phyloP scores from a whole-genome alignment of 2,113 vertebrate genomes.

The Psittacara wagleri region DNA sequence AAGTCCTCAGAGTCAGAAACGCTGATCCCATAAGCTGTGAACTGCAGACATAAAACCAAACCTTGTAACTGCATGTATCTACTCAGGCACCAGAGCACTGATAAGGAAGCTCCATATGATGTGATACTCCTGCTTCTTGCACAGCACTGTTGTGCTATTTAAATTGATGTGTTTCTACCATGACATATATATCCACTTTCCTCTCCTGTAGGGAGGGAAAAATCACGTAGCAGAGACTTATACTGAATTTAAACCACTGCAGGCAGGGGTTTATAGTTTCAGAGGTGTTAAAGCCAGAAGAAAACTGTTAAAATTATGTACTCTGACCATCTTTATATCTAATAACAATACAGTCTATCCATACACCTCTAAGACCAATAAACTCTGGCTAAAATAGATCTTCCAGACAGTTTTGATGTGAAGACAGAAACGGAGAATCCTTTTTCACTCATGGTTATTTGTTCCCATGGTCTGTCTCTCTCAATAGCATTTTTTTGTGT shows the following conservation, averaged over 20 bases:
- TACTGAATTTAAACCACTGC: neutral
- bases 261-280: neutral
- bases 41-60: neutral
- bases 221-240: neutral
- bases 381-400: neutral
- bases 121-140: neutral
- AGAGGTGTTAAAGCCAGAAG: neutral
- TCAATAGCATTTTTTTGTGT: neutral
- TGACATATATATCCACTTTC: neutral
- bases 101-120: rapidly evolving
- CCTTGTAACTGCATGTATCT: neutral
- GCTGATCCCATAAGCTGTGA: neutral
- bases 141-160: neutral
- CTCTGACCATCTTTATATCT: neutral
- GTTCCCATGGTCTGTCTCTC: neutral
- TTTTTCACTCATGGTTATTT: neutral
- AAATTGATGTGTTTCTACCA: neutral
- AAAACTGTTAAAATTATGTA: neutral
- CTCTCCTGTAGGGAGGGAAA: neutral
- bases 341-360: neutral
- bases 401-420: neutral
- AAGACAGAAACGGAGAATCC: neutral
- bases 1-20: neutral
- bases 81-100: neutral
- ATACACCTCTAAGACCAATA: neutral